Evolutionary conservation across 1,140 invertebrate species (phyloP), one percentile per base, ranked within the genome.

Genomic region (Tenebrio molitor): DNA sequence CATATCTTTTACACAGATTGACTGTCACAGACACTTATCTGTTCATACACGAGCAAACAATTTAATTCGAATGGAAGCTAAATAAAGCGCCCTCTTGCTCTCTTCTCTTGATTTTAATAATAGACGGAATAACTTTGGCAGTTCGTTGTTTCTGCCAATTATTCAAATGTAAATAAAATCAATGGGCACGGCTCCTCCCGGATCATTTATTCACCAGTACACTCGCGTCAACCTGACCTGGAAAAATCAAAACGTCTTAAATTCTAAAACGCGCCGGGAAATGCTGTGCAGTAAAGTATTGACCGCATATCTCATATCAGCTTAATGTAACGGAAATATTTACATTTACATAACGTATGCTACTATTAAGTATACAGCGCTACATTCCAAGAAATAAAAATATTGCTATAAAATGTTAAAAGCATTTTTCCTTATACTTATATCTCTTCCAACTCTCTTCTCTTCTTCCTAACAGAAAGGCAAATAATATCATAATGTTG

Each of bases 401-500:
- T 58, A 58, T 25, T 58, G 50, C 50, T 58, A 58, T 58, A 58
- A 58, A 58, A 58, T 58, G 50, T 29, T 58, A 58, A 58, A 58
- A 58, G 50, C 50, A 58, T 58, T 58, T 58, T 58, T 58, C 50
- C 50, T 58, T 58, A 29, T 58, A 29, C 50, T 58, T 58, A 34
- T 58, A 58, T 58, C 50, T 58, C 12, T 29, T 58, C 50, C 50
- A 25, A 15, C 50, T 53, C 50, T 15, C 50, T 58, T 15, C 50
- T 29, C 50, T 58, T 58, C 50, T 58, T 29, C 15, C 12, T 14
- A 29, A 58, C 36, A 12, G 36, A 58, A 58, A 58, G 23, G 50
- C 50, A 58, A 58, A 58, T 58, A 58, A 58, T 58, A 58, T 58
- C 50, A 58, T 46, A 41, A 46, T 66, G 42, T 41, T 66, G 64